Evolutionary conservation across 2,888 invertebrate species (phyloP), one percentile per base, ranked within the genome.

Genomic region (Stenodera caucasica): DNA sequence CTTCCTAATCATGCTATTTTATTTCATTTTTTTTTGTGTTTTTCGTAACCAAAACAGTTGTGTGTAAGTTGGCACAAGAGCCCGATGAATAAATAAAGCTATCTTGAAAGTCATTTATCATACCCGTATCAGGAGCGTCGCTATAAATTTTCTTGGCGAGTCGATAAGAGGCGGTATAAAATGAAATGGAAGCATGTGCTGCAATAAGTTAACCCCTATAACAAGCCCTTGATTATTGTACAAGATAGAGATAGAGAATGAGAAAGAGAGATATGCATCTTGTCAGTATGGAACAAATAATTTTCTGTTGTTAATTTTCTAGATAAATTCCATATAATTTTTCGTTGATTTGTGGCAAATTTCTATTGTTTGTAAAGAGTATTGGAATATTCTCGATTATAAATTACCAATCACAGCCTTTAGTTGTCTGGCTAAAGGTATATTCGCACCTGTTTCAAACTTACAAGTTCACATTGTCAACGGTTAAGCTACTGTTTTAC

Each of bases 61-160:
- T 40, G 15, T 14, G 63, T 63, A 45, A 57, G 57, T 56, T 18
- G 53, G 70, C 75, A 73, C 80, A 80, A 80, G 80, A 80, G 81
- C 80, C 77, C 81, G 81, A 82, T 83, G 82, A 84, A 84, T 84
- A 84, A 84, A 84, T 84, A 84, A 84, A 84, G 83, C 82, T 84
- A 84, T 84, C 84, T 83, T 79, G 80, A 80, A 81, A 78, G 80
- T 80, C 82, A 83, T 84, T 84, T 83, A 84, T 84, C 84, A 84
- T 84, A 81, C 78, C 81, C 81, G 70, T 82, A 82, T 82, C 82
- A 81, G 80, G 79, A 80, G 81, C 80, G 80, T 81, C 80, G 81
- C 82, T 82, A 82, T 83, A 83, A 83, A 75, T 76, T 76, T 75
- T 75, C 70, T 63, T 75, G 75, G 69, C 52, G 69, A 76, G 75